Evolutionary conservation across 2,797 vertebrate species (phyloP).

Genomic region (Ibycter americanus): DNA sequence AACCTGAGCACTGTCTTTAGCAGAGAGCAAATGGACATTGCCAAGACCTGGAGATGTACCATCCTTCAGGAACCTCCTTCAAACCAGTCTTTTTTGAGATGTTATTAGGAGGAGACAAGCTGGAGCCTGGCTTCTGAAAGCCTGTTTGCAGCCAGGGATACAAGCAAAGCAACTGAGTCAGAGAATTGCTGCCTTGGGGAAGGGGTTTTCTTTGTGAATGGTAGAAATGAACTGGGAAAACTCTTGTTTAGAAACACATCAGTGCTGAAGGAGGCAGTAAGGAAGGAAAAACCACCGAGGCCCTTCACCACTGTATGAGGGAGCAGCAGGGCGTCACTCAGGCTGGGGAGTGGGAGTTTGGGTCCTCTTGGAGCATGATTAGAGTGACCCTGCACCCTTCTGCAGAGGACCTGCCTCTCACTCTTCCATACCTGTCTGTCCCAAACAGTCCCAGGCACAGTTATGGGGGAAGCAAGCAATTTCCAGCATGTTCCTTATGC

Average conservation of each 20-base stretch:
- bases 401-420: not conserved
- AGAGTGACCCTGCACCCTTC: not conserved
- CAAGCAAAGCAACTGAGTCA: not conserved
- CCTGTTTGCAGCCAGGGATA: not conserved
- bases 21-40: not conserved
- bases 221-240: not conserved
- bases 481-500: not conserved
- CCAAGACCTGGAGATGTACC: not conserved
- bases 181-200: not conserved
- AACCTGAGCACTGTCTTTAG: fast-evolving
- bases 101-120: not conserved
- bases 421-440: not conserved
- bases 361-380: not conserved
- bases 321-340: not conserved
- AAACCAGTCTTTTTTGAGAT: not conserved
- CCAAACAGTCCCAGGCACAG: not conserved
- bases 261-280: not conserved
- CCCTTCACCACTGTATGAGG: not conserved
- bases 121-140: not conserved
- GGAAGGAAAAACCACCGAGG: not conserved
- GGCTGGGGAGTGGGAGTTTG: not conserved
- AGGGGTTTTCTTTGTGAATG: not conserved
- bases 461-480: not conserved
- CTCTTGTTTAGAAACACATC: not conserved
- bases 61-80: not conserved